Evolutionary conservation across 2,888 invertebrate species (phyloP), one percentile per base, ranked within the genome.

Genomic region (Seira musarum): DNA sequence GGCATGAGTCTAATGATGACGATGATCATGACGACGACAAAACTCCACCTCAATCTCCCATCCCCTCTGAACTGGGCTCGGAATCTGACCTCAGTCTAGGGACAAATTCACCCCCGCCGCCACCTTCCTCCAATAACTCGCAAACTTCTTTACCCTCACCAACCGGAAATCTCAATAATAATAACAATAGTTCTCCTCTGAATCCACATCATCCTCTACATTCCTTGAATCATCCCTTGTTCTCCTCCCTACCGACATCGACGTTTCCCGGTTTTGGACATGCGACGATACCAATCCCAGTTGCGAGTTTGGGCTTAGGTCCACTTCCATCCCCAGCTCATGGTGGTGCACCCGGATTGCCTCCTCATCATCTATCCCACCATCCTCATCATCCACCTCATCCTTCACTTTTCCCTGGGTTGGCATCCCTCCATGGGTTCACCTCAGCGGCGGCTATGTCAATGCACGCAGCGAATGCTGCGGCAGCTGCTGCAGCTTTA

Each of bases 11-110:
- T 6, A 82, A 83, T 2, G 85, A 85, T 64, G 82, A 85, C 6
- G 86, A 86, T 61, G 86, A 85, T 40, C 82, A 82, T 21, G 81
- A 81, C 19, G 84, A 83, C 60, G 84, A 83, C 46, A 83, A 81
- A 60, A 81, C 84, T 10, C 85, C 85, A 21, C 85, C 86, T 2
- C 75, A 82, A 8, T 83, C 83, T 8, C 86, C 86, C 21, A 84
- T 83, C 40, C 84, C 84, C 8, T 82, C 82, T 21, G 86, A 85
- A 69, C 82, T 84, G 1, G 83, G 83, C 19, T 85, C 86, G 5
- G 86, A 86, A 71, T 85, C 85, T 25, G 86, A 86, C 25, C 35
- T 86, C 21, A 84, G 84, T 79, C 69, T 86, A n/a, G 86, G 86
- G 0, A 86, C 86, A n/a, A 86, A 85, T 63, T 82, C 82, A 64